Conservation (phyloP, 2,888 invertebrate genomes). For the Dendrolimus houi region DNA sequence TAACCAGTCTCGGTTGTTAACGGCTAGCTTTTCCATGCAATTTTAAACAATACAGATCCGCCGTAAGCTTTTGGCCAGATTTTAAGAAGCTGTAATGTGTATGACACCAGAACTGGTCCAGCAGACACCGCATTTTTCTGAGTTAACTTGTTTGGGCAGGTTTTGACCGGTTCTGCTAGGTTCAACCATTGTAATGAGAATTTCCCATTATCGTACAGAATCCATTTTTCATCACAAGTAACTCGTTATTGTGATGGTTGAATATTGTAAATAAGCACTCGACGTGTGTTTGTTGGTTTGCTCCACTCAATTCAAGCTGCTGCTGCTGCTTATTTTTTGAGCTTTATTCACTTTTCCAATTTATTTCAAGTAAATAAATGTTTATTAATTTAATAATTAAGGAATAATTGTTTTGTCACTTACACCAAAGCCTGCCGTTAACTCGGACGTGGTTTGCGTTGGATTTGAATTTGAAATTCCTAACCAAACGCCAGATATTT, state of each 20-base stretch:
- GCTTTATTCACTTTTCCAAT: slow-evolving; percentile 13
- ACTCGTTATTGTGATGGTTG: slow-evolving; percentile 11
- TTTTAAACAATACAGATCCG: no score
- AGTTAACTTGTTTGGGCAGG: no score
- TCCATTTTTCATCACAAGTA: slow-evolving; percentile 15
- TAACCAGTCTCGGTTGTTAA: no score
- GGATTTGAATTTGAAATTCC: slow-evolving; percentile 1
- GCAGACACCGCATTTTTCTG: no score
- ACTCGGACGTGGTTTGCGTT: slow-evolving; percentile 15
- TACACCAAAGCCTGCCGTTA: slow-evolving; percentile 15
- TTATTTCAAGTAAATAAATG: slow-evolving; percentile 1
- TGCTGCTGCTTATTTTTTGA: slow-evolving; percentile 8
- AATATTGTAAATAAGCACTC: slow-evolving; percentile 10
- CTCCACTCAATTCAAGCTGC: no score
- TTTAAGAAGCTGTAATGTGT: no score
- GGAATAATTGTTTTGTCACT: slow-evolving; percentile 14
- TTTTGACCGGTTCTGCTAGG: no score
- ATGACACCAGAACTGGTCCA: no score
- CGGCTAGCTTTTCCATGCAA: no score
- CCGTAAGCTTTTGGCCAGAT: no score
- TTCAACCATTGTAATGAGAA: slow-evolving; percentile 17
- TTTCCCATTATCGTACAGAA: slow-evolving; percentile 14
- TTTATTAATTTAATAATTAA: no score
- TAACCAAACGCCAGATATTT: no score
- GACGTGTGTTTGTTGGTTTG: slow-evolving; percentile 8